A percentile compares a stretch with the other conserved stretches of the same genome.
Conservation (phyloP, 2,797 vertebrate genomes). For the Momotus momota region DNA sequence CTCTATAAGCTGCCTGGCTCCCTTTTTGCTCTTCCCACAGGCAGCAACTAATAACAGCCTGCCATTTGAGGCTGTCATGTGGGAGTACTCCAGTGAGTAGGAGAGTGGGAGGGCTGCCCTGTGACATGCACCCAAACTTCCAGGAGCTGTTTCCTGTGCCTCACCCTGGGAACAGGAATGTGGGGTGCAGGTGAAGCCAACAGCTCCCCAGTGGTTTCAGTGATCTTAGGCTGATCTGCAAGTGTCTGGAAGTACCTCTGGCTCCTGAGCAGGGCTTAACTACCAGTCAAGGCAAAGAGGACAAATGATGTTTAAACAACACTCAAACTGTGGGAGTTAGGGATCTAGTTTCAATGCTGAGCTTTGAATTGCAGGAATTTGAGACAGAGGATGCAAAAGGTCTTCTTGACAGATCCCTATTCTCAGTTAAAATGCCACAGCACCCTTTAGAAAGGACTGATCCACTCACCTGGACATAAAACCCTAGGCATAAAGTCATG, state of each 20-base stretch:
- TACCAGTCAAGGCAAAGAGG: not conserved
- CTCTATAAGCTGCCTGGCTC: not conserved
- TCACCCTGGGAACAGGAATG: not conserved
- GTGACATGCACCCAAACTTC: not conserved
- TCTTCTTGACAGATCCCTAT: not conserved
- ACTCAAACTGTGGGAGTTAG: not conserved
- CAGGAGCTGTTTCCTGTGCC: not conserved
- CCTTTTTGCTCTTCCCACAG: not conserved
- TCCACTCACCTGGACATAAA: not conserved
- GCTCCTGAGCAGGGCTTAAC: not conserved
- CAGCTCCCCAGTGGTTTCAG: not conserved
- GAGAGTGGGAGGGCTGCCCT: not conserved
- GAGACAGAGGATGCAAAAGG: not conserved
- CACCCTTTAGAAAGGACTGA: not conserved
- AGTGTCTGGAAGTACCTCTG: not conserved
- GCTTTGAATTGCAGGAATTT: not conserved
- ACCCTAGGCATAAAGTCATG: not conserved
- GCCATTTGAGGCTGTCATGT: not conserved
- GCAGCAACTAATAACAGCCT: not conserved
- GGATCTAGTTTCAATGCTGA: not conserved
- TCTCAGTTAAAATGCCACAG: not conserved
- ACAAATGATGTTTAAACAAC: not conserved
- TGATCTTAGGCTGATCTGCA: not conserved
- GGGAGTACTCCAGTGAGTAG: not conserved
- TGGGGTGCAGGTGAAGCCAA: not conserved